Conservation (phyloP, 2,113 vertebrate genomes). For the Phaethon lepturus region DNA sequence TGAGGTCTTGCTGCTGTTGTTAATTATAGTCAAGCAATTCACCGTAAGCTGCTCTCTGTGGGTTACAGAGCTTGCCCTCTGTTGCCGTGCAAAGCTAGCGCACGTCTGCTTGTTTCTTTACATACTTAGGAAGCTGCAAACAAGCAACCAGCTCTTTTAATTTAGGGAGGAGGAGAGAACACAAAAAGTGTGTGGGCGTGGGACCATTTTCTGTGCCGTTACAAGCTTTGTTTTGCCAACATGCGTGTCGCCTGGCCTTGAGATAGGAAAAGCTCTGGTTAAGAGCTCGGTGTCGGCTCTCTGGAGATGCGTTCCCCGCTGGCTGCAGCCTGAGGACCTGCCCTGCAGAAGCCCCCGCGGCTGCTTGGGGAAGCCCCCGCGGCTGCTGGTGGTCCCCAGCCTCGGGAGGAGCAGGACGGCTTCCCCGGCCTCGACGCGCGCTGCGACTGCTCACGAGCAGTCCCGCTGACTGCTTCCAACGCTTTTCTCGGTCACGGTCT, state of each 20-base stretch:
- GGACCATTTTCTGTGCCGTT: neutral
- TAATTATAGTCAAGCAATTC: neutral
- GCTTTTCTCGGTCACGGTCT: fast-evolving
- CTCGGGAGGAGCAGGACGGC: fast-evolving
- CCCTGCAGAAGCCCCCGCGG: neutral
- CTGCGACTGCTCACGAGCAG: fast-evolving
- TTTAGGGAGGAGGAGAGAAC: neutral
- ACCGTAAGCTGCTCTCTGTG: neutral
- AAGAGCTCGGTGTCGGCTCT: fast-evolving
- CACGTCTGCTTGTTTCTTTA: neutral
- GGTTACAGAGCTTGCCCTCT: neutral
- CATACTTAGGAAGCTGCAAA: neutral
- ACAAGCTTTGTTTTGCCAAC: neutral
- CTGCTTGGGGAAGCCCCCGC: neutral
- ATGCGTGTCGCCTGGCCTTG: fast-evolving
- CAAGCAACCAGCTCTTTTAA: no score
- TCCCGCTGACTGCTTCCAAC: fast-evolving
- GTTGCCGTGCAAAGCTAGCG: neutral
- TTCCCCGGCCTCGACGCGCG: fast-evolving
- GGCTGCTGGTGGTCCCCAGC: neutral
- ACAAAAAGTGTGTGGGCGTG: fast-evolving
- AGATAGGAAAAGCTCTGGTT: neutral
- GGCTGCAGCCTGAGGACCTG: neutral
- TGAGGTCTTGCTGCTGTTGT: neutral
- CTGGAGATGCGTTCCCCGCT: neutral